Percentiles rank a stretch among this genome's conserved stretches.
These are phyloP conservation scores for Salpingus planirostris DNA, from an alignment of 2,888 invertebrate species.

Conservation along the genomic window DNA sequence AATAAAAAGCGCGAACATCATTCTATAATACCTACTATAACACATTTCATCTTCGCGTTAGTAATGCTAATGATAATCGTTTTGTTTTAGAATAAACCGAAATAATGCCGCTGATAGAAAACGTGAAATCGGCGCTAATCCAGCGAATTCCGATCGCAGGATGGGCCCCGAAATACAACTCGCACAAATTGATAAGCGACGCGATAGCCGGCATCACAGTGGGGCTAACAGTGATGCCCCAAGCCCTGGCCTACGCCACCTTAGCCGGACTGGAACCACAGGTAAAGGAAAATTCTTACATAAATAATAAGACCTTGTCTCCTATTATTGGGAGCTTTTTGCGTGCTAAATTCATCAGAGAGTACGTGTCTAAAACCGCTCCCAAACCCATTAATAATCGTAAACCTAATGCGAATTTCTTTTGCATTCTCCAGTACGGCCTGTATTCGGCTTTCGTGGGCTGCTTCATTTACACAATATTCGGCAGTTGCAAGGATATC, in stretches of 20 bases:
- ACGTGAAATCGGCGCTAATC: conserved; percentile 17
- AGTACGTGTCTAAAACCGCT: no score
- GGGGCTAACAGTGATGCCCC: conserved; percentile 87
- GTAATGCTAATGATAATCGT: no score
- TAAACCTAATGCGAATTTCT: no score
- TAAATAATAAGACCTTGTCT: no score
- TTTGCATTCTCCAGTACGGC: conserved; percentile 63
- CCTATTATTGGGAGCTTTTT: no score
- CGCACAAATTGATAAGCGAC: conserved; percentile 71
- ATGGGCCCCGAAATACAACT: conserved; percentile 70
- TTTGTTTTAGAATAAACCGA: not conserved
- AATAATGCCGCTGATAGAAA: conserved; percentile 5
- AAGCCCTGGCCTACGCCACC: conserved; percentile 85
- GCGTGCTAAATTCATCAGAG: no score
- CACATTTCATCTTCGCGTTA: no score
- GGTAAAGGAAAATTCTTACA: no score
- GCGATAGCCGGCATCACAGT: conserved; percentile 88
- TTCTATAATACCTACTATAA: no score
- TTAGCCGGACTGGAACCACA: conserved; percentile 80
- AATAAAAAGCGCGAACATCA: no score
- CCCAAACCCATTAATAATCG: no score
- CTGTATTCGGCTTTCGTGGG: conserved; percentile 92
- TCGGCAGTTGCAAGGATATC: conserved; percentile 83
- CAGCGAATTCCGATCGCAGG: conserved; percentile 56
- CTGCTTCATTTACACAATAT: conserved; percentile 81